phyloP scores from a whole-genome alignment of 2,113 vertebrate genomes.

The Gymnobelideus leadbeateri region DNA sequence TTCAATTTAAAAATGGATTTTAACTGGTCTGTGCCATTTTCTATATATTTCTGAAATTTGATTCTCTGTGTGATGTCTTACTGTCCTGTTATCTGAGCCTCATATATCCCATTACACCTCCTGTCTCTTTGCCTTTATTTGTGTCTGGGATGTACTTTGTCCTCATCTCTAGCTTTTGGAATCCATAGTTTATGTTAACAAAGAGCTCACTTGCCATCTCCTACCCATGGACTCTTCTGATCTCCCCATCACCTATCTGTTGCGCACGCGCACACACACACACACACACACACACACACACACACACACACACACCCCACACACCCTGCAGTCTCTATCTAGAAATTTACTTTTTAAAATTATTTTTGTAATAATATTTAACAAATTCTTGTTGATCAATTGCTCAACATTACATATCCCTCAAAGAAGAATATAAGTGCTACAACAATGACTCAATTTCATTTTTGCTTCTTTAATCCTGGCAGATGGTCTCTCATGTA shows the following conservation, averaged over 20 bases:
- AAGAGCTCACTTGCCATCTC: neutral
- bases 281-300: neutral
- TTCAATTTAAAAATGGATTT: neutral
- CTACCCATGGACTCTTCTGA: neutral
- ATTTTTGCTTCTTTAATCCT: neutral
- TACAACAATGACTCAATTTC: neutral
- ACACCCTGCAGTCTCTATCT: neutral
- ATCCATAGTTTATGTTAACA: neutral
- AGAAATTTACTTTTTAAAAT: neutral
- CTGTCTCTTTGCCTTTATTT: neutral
- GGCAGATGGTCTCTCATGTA: neutral
- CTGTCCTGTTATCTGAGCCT: neutral
- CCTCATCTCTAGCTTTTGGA: neutral
- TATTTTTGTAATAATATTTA: neutral
- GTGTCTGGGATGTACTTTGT: neutral
- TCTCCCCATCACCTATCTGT: neutral
- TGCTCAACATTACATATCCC: neutral
- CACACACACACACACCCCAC: neutral
- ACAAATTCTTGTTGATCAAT: neutral
- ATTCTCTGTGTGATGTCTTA: neutral
- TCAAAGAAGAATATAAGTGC: neutral
- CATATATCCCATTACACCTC: neutral
- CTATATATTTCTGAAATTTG: neutral
- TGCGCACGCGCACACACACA: neutral
- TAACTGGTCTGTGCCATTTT: neutral